Conservation (phyloP, 2,888 invertebrate genomes). For the Adelognathus sp. region DNA sequence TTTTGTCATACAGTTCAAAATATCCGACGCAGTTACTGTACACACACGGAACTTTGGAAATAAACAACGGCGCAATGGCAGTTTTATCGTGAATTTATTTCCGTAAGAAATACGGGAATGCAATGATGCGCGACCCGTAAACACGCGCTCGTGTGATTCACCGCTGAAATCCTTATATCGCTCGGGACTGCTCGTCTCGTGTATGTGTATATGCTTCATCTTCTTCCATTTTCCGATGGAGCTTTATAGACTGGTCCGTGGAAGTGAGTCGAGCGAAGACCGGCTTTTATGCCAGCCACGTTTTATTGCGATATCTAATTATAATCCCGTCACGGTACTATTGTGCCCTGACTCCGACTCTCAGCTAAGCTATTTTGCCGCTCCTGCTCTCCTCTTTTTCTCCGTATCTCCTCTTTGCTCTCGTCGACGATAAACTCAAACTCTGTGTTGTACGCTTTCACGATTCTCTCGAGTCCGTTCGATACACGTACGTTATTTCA, state of each 20-base stretch:
- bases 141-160: conserved; percentile 68
- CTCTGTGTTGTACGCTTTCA: background rate
- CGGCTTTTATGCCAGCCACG: conserved; percentile 64
- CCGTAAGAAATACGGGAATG: conserved; percentile 64
- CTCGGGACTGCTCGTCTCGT: background rate
- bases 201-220: background rate
- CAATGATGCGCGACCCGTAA: conserved; percentile 78
- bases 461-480: conserved; percentile 42
- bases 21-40: conserved; percentile 40
- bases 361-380: conserved; percentile 43
- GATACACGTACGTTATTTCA: conserved; percentile 43
- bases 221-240: conserved; percentile 51
- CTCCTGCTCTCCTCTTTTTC: conserved; percentile 21
- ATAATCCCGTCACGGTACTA: conserved; percentile 61
- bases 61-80: conserved; percentile 77
- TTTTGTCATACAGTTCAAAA: conserved; percentile 66
- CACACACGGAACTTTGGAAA: conserved; percentile 67
- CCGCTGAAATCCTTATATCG: conserved; percentile 42
- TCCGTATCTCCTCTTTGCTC: conserved; percentile 16
- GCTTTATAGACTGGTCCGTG: conserved; percentile 56
- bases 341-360: conserved; percentile 52
- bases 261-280: conserved; percentile 26
- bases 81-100: conserved; percentile 77
- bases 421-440: conserved; percentile 45
- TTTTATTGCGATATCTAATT: conserved; percentile 66